A percentile compares a stretch with the other conserved stretches of the same genome.
Evolutionary conservation across 2,797 vertebrate species (phyloP).

Genomic region (Poecilia gillii): DNA sequence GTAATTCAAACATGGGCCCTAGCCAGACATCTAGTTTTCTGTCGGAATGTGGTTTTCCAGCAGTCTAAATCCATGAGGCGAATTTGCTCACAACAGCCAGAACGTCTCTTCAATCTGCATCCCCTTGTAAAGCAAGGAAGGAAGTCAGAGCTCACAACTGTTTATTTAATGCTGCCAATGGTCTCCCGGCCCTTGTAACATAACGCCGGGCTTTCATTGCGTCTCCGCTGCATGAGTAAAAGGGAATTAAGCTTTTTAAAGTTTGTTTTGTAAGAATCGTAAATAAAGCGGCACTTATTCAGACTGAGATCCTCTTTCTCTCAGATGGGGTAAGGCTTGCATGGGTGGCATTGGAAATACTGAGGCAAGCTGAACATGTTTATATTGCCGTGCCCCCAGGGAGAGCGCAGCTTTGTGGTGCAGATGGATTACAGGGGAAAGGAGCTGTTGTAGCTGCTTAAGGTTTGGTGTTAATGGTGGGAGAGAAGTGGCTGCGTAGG

Average conservation of each 20-base stretch:
- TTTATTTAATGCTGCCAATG: conserved; percentile 71
- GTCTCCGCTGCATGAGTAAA: conserved; percentile 58
- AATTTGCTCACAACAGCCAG: conserved; percentile 76
- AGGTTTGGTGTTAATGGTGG: conserved; percentile 75
- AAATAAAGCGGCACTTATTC: conserved; percentile 76
- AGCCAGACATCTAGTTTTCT: conserved; percentile 76
- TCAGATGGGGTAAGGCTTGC: conserved; percentile 60
- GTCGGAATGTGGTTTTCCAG: conserved; percentile 76
- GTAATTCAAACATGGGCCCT: conserved; percentile 70
- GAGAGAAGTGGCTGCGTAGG: conserved; percentile 76
- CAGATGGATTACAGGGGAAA: conserved; percentile 70
- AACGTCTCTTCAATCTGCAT: conserved; percentile 73
- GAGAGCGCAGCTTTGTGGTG: conserved; percentile 71
- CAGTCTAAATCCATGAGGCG: conserved; percentile 72
- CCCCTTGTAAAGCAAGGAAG: conserved; percentile 77
- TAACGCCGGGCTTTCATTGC: conserved; percentile 75
- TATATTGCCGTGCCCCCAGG: conserved; percentile 72
- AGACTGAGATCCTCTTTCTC: conserved; percentile 67
- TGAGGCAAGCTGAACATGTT: conserved; percentile 76
- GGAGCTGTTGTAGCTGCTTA: conserved; percentile 70
- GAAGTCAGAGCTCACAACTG: conserved; percentile 70
- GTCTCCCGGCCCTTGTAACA: conserved; percentile 61
- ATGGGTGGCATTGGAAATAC: conserved; percentile 79
- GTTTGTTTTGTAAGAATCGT: conserved; percentile 74
- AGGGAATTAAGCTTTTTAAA: conserved; percentile 69